Evolutionary conservation across 2,888 invertebrate genomes (phyloP), one percentile per base, ranked within the genome.

Genomic region (Plusia festucae): DNA sequence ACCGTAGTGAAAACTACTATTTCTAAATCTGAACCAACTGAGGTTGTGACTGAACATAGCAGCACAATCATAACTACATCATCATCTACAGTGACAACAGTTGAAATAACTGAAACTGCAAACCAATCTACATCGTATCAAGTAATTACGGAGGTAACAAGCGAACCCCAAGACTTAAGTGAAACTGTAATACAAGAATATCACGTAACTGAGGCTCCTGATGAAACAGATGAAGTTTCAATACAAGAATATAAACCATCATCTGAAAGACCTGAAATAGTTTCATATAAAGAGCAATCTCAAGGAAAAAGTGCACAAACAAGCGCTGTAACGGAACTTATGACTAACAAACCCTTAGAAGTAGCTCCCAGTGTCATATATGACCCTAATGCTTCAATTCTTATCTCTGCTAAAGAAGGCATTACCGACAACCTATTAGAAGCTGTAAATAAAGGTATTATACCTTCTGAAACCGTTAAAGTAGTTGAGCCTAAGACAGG

Each of bases 371-470:
- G 97, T 16, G 94, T 97, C 13, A 96, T 97, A 78, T 98, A 97
- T 85, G 97, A 98, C 90, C 97, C 98, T 0, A 95, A 96, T 20
- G 96, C 97, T 32, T 96, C 97, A 1, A 87, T 96, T 34, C 96
- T 98, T 4, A 96, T 97, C 79, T 96, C 97, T 60, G 95, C 97
- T 0, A 96, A 96, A 76, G 96, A 95, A 20, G 96, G 97, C 13
- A 92, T 96, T 81, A 96, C 96, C 0, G 95, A 96, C 63, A 96
- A 97, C 85, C 91, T 98, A 53, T 88, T 97, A 58, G 94, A 96
- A 74, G 98, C 98, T 11, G 96, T 99, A 0, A 96, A 97, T 69
- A 96, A 97, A 81, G 98, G 98, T 53, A 94, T 96, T 62, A 92
- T 98, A 69, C 96, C 97, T 68, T 90, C 96, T 0, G 96, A 96